Evolutionary conservation across 2,113 vertebrate species (phyloP), one percentile per base, ranked within the genome.

Genomic region (Erythrocercus mccallii): DNA sequence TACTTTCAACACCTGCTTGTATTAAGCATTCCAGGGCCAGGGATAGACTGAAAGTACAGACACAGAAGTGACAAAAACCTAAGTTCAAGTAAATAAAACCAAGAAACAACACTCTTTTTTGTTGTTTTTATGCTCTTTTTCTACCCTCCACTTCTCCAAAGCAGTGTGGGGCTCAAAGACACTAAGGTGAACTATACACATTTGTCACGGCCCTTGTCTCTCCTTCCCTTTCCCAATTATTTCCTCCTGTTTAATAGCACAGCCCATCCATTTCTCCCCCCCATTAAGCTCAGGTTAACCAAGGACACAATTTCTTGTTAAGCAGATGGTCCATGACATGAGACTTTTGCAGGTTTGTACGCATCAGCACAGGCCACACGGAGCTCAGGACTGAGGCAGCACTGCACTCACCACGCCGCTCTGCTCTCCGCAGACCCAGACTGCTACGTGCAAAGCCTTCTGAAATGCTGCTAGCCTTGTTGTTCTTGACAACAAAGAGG

Each of bases 381-480:
- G 50, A 88, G 51, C 90, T 88, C 71, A 30, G 71, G 42, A 50
- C 33, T 6, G 78, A 66, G 31, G 48, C 53, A 87, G 38, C 28
- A 22, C 15, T 1, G 35, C 16, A 6, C 35, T 47, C 2, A 1
- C 48, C 28, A 8, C 0, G 12, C 17, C 0, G 1, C 9, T 45
- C n/a, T 65, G 66, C 50, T 65, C 66, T 31, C 62, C 56, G 68
- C 45, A 58, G 23, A 28, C 33, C 28, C 28, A 57, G 33, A 31
- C 72, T 13, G 58, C 53, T 44, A 54, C 14, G 2, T 3, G n/a
- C 23, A 58, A 70, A 73, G 47, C 33, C 37, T 51, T 30, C 53
- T 18, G 12, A 80, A 80, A 77, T 3, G 22, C 45, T 69, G 27
- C 45, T 37, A 15, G 48, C 1, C 0, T 33, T 8, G n/a, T n/a